A percentile compares a stretch with the other conserved stretches of the same genome.
Evolutionary conservation across 2,113 vertebrate genomes (phyloP).

Genomic region (Nycticebus coucang): DNA sequence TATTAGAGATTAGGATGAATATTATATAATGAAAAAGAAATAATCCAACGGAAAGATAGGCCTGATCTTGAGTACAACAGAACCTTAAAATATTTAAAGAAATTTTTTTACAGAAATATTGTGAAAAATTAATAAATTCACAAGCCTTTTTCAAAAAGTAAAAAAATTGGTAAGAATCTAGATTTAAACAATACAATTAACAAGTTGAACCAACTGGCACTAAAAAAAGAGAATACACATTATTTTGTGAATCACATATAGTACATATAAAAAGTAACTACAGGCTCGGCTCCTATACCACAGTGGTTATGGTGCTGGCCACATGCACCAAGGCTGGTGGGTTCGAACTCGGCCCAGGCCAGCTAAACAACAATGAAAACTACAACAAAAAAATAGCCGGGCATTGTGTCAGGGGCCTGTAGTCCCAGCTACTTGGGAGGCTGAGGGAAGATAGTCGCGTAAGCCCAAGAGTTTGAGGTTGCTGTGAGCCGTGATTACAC

Average conservation of each 20-base stretch:
- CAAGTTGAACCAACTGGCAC: background rate
- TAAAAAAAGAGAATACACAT: background rate
- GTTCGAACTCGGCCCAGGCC: too few relatives aligned
- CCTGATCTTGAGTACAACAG: background rate
- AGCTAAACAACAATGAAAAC: too few relatives aligned
- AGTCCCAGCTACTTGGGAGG: too few relatives aligned
- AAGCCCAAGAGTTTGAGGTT: too few relatives aligned
- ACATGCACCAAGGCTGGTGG: too few relatives aligned
- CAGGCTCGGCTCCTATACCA: background rate
- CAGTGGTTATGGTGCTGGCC: too few relatives aligned
- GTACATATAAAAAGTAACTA: background rate
- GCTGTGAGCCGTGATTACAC: too few relatives aligned
- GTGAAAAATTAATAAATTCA: background rate
- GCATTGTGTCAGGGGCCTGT: too few relatives aligned
- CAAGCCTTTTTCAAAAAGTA: background rate
- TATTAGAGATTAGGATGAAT: background rate
- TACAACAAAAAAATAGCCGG: too few relatives aligned
- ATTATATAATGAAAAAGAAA: background rate
- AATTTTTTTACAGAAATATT: background rate
- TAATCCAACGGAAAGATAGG: background rate
- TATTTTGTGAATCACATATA: background rate
- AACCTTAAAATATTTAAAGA: background rate
- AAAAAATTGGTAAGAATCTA: conserved; percentile 3
- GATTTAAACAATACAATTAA: background rate
- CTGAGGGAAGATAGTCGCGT: too few relatives aligned